These are phyloP conservation scores for Micronycteris hirsuta DNA, from an alignment of 2,113 vertebrate species.

Conservation along the genomic window DNA sequence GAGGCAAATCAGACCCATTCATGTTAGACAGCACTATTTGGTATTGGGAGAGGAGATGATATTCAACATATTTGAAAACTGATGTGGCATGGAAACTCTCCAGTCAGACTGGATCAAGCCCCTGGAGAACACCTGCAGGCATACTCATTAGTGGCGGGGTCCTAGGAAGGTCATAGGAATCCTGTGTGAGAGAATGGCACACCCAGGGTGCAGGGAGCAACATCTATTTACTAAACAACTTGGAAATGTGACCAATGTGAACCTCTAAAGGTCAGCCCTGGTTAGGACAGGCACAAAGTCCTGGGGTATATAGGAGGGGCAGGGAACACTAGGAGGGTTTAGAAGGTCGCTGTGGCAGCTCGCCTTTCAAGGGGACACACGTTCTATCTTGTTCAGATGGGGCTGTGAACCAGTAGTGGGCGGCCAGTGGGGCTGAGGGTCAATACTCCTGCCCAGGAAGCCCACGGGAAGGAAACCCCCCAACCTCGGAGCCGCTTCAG, in stretches of 20 bases:
- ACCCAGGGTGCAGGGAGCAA: neutral
- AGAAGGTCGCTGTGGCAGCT: neutral
- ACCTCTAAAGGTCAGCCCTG: neutral
- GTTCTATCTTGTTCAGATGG: neutral
- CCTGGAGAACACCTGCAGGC: neutral
- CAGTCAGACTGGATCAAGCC: neutral
- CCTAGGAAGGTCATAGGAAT: neutral
- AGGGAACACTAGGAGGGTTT: neutral
- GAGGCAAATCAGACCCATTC: neutral
- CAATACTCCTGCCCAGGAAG: neutral
- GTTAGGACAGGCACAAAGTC: neutral
- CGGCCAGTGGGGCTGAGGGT: neutral
- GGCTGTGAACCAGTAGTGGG: neutral
- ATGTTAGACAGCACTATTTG: neutral
- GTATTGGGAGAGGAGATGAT: neutral
- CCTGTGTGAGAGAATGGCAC: neutral
- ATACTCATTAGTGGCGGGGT: neutral
- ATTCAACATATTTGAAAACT: neutral
- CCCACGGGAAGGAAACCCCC: neutral
- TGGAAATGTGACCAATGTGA: neutral
- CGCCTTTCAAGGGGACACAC: neutral
- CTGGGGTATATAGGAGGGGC: neutral
- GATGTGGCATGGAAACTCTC: neutral
- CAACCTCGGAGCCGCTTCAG: conserved; percentile 96
- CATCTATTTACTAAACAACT: neutral